Base-by-base conservation (phyloP, 2,888 invertebrate genomes). In the Campaea margaritaria region DNA sequence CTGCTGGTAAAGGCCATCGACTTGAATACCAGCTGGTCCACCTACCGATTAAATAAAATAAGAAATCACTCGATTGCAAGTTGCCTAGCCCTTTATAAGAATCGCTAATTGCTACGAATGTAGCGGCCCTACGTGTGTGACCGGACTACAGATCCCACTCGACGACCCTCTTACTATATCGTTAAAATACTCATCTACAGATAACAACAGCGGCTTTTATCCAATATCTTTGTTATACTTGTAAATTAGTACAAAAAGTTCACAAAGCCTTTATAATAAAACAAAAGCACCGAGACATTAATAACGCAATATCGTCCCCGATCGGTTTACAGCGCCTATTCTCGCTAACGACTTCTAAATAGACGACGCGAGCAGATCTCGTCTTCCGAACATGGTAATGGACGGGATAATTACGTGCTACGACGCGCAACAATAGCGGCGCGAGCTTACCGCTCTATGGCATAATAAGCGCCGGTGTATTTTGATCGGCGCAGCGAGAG, bases 321-420 rank as follows among this genome's bases (percentile, higher is more conserved):
- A 84, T 83, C 81, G 82, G 73, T 85, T 86, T 84, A 87, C 83
- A 82, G 80, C 81, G 76, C 79, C 86, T 83, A 89, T 86, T 87
- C 81, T 78, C 78, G 76, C 76, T 89, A 89, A 88, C 86, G 83
- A 88, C 86, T 86, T 86, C 89, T 88, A 88, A 89, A 87, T 89
- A 90, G 88, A 86, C 80, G 81, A 82, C 76, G 83, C 82, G 78
- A 83, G 82, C 79, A 77, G 83, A 83, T 83, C 86, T 78, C 80
- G 85, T 89, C 85, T 76, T 82, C 86, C 87, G 85, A 88, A 91
- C 89, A 90, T 88, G 91, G 89, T 87, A 91, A 89, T 89, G 89
- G 89, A 89, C 89, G 85, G 89, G 88, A 90, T 91, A 91, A 91
- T 91, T 91, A 91, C 88, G 88, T 80, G 84, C 86, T 86, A 87